A percentile compares a stretch with the other conserved stretches of the same genome.
Evolutionary conservation across 2,113 vertebrate species (phyloP).

Genomic region (Tachysurus fulvidraco): DNA sequence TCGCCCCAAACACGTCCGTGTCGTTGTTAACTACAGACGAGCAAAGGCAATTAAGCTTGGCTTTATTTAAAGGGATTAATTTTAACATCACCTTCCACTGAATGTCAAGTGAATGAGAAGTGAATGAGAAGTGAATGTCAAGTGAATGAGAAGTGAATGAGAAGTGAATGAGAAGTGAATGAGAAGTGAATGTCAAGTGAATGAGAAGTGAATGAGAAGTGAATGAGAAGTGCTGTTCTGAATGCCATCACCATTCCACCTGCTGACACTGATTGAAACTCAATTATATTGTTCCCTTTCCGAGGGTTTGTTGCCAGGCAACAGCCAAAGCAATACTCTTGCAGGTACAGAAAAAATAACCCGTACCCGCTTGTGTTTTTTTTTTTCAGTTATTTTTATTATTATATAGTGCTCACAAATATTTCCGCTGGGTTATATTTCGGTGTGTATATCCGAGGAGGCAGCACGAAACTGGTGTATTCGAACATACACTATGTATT

Average conservation of each 20-base stretch:
- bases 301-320: slow-evolving; percentile 20
- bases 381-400: background rate
- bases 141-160: background rate
- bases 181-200: background rate
- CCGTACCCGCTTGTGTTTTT: background rate
- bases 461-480: background rate
- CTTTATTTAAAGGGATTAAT: background rate
- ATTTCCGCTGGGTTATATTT: background rate
- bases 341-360: slow-evolving; percentile 41
- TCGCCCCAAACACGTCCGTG: background rate
- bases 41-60: background rate
- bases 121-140: background rate
- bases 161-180: background rate
- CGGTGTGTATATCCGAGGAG: background rate
- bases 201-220: background rate
- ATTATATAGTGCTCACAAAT: background rate
- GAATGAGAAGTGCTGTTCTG: background rate
- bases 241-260: slow-evolving; percentile 5
- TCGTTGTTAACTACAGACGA: background rate
- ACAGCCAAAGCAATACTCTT: slow-evolving; percentile 3
- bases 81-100: background rate
- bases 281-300: slow-evolving; percentile 16
- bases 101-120: background rate
- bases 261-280: slow-evolving; percentile 21
- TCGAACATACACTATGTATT: background rate